These are phyloP conservation scores for Meiosimyza platycephala DNA, from an alignment of 2,888 invertebrate genomes.

Conservation along the genomic window DNA sequence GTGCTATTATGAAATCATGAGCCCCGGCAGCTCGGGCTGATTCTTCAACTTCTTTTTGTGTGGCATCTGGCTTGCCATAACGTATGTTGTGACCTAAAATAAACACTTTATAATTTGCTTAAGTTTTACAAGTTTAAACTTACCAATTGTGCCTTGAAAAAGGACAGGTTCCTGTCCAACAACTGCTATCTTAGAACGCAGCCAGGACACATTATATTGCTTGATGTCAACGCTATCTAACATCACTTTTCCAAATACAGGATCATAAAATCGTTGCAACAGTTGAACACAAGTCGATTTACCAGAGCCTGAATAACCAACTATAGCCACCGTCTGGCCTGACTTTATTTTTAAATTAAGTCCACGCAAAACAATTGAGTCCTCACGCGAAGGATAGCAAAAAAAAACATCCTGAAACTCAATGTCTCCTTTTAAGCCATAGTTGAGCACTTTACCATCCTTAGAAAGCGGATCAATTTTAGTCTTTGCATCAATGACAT, in stretches of 20 bases:
- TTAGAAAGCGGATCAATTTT: conserved; percentile 77
- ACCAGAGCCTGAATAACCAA: conserved; percentile 81
- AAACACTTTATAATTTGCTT: conserved; percentile 1
- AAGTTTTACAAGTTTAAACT: neutral
- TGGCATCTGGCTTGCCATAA: conserved; percentile 79
- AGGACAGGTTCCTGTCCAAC: conserved; percentile 90
- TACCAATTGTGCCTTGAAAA: conserved; percentile 79
- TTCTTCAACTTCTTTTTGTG: conserved; percentile 75
- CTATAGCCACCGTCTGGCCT: conserved; percentile 78
- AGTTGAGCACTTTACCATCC: conserved; percentile 71
- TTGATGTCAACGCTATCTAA: conserved; percentile 74
- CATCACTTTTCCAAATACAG: conserved; percentile 69
- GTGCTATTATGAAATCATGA: conserved; percentile 78
- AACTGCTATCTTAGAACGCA: conserved; percentile 81
- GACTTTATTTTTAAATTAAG: conserved; percentile 71
- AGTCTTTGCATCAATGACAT: conserved; percentile 80
- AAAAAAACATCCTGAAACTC: conserved; percentile 77
- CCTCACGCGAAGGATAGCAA: conserved; percentile 78
- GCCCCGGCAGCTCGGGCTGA: conserved; percentile 80
- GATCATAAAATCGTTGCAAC: conserved; percentile 76
- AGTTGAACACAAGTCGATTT: conserved; percentile 85
- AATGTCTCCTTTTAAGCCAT: conserved; percentile 73
- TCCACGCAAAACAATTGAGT: conserved; percentile 77
- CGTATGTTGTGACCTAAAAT: conserved; percentile 70
- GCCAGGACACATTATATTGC: conserved; percentile 77